Percentiles rank a stretch among this genome's conserved stretches.
phyloP scores from a whole-genome alignment of 2,797 vertebrate genomes.

The Ciconia nigra region DNA sequence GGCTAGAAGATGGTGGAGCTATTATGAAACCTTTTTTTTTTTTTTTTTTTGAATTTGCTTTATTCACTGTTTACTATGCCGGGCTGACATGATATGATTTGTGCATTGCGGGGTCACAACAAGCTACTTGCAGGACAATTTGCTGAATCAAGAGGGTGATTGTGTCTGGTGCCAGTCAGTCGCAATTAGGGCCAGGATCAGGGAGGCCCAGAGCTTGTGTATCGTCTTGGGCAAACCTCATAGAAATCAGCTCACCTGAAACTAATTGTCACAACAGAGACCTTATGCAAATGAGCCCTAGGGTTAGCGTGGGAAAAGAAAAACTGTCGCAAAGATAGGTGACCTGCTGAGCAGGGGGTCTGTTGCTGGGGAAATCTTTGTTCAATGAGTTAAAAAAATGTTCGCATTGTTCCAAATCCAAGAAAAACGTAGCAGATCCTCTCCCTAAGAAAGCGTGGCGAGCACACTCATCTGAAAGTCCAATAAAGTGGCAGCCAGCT shows the following conservation, averaged over 20 bases:
- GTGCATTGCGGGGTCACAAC: conserved; percentile 85
- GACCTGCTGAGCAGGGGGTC: conserved; percentile 93
- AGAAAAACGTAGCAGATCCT: conserved; percentile 71
- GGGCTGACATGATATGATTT: conserved; percentile 90
- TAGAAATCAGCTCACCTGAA: conserved; percentile 99
- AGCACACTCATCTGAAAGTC: conserved; percentile 79
- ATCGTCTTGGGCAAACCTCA: conserved; percentile 84
- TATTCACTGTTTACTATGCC: conserved; percentile 81
- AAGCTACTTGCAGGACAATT: conserved; percentile 84
- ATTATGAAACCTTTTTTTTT: conserved; percentile 40
- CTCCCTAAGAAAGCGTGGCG: conserved; percentile 72
- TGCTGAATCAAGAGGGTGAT: conserved; percentile 92
- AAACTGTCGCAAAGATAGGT: conserved; percentile 93
- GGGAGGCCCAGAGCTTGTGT: conserved; percentile 80
- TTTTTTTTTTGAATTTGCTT: conserved; percentile 62
- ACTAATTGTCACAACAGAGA: conserved; percentile 94
- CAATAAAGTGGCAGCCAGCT: conserved; percentile 70
- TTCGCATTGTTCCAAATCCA: conserved; percentile 81
- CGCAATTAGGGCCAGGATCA: conserved; percentile 95
- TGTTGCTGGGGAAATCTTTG: conserved; percentile 94
- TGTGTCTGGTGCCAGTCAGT: conserved; percentile 99
- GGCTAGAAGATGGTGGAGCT: conserved; percentile 54
- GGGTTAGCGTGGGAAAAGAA: conserved; percentile 98
- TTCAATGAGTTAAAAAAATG: conserved; percentile 84
- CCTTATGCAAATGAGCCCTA: conserved; percentile 96